Percentiles rank a stretch among this genome's conserved stretches.
Conservation (phyloP, 1,140 invertebrate genomes). For the Trinorchestia longiramus region DNA sequence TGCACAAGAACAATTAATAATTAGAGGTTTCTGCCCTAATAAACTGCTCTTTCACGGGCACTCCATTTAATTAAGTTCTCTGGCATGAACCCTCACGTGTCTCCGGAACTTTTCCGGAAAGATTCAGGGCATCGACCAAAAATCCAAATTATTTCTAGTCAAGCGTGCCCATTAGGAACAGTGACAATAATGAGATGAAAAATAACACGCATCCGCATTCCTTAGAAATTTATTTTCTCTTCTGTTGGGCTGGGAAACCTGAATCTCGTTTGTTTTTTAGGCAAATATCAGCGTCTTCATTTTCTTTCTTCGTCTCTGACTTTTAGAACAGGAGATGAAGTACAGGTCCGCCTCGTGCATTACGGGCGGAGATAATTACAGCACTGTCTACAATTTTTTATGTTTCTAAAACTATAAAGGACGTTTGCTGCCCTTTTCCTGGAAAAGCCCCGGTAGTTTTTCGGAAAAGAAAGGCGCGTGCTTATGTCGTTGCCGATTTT, state of each 20-base stretch:
- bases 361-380: background rate
- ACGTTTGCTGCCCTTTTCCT: too few species aligned
- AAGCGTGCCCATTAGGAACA: background rate
- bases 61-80: background rate
- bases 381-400: background rate
- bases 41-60: too few species aligned
- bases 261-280: background rate
- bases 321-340: background rate
- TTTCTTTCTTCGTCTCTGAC: background rate
- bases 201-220: background rate
- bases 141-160: background rate
- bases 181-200: slow-evolving; percentile 3
- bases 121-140: background rate
- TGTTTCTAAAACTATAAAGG: background rate
- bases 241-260: background rate
- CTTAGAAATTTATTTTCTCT: background rate
- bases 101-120: background rate
- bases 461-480: too few species aligned
- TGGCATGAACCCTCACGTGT: background rate
- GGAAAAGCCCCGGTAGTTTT: too few species aligned
- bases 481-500: too few species aligned
- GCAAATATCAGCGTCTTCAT: background rate
- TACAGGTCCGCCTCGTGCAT: background rate
- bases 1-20: too few species aligned
- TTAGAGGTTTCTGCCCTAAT: too few species aligned